Conservation (phyloP, 2,113 vertebrate species). For the Manacus vitellinus region DNA sequence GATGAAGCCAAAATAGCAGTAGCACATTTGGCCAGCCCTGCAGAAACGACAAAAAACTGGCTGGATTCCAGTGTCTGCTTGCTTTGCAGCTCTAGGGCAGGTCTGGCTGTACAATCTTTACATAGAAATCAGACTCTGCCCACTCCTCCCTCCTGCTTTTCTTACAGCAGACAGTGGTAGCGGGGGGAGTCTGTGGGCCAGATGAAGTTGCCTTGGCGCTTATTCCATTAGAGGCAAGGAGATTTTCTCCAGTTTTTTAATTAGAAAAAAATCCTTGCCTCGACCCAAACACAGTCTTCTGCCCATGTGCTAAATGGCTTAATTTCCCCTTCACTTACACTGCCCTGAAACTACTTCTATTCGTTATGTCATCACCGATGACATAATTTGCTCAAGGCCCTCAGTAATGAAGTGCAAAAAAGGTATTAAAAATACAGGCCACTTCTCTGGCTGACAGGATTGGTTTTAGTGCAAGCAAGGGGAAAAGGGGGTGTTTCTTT, state of each 20-base stretch:
- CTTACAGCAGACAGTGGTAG: neutral
- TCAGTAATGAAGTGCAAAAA: neutral
- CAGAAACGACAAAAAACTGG: neutral
- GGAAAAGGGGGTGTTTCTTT: neutral
- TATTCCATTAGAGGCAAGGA: neutral
- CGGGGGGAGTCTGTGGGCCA: neutral
- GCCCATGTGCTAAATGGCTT: neutral
- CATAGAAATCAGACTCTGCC: neutral
- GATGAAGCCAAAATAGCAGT: neutral
- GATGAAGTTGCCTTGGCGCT: neutral
- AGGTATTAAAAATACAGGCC: neutral
- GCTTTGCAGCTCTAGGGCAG: neutral
- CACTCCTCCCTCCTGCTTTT: neutral
- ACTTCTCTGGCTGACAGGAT: neutral
- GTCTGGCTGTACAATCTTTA: neutral
- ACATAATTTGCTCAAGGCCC: neutral
- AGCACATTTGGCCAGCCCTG: neutral
- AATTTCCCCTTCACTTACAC: neutral
- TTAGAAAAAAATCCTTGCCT: neutral
- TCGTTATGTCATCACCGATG: neutral
- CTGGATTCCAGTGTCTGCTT: neutral
- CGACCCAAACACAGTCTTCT: neutral
- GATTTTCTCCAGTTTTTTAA: slow-evolving; percentile 10
- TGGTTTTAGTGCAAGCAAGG: neutral
- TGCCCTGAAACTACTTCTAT: neutral